phyloP scores from a whole-genome alignment of 2,888 invertebrate genomes.

The Noctuana brunneofusca region DNA sequence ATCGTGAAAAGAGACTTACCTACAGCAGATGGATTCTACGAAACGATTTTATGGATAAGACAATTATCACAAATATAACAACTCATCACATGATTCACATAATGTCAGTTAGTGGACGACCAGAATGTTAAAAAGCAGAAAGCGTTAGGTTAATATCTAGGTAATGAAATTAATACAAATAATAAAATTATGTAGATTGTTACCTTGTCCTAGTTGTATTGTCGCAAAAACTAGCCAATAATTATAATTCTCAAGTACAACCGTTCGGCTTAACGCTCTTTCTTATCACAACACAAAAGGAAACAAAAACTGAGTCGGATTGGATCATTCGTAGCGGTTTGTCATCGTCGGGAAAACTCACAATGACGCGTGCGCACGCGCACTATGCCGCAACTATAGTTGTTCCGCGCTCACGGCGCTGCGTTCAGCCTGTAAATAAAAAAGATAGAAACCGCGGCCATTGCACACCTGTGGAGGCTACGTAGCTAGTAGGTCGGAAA shows the following conservation, averaged over 20 bases:
- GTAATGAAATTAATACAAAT: slow-evolving; percentile 13
- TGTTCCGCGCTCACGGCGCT: slow-evolving; percentile 34
- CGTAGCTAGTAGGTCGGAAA: slow-evolving; percentile 52
- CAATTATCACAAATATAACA: slow-evolving; percentile 16
- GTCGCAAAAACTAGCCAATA: slow-evolving; percentile 13
- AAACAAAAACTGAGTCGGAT: slow-evolving; percentile 37
- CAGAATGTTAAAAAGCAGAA: slow-evolving; percentile 33
- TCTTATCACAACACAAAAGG: slow-evolving; percentile 34
- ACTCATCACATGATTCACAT: slow-evolving; percentile 36
- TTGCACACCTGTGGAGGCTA: slow-evolving; percentile 35
- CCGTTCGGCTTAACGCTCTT: slow-evolving; percentile 29
- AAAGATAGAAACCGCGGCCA: slow-evolving; percentile 40
- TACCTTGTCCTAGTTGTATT: slow-evolving; percentile 17
- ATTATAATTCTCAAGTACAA: slow-evolving; percentile 17
- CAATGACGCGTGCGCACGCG: slow-evolving; percentile 40
- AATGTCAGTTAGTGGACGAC: slow-evolving; percentile 37
- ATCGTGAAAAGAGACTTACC: neutral
- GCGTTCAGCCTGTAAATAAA: slow-evolving; percentile 37
- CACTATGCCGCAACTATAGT: slow-evolving; percentile 32
- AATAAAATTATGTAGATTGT: neutral
- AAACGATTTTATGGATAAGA: slow-evolving; percentile 6
- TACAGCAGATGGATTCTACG: neutral
- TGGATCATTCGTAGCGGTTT: slow-evolving; percentile 36
- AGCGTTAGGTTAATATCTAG: slow-evolving; percentile 7
- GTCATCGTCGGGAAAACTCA: slow-evolving; percentile 43